Evolutionary conservation across 2,888 invertebrate species (phyloP), one percentile per base, ranked within the genome.

Genomic region (Acanthosoma haemorrhoidale): DNA sequence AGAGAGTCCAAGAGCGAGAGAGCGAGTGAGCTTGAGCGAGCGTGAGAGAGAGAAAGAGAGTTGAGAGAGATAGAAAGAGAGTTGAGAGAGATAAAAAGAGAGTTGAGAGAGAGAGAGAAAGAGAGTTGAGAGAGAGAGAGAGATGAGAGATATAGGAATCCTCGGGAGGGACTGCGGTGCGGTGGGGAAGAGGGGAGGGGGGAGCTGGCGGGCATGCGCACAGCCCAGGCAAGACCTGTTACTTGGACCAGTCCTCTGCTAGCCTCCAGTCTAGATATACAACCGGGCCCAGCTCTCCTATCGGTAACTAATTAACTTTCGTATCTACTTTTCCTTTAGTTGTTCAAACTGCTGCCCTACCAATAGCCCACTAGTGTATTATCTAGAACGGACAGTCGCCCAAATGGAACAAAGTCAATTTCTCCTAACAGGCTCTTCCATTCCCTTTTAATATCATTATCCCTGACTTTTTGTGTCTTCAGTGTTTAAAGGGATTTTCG

Each of bases 121-220:
- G n/a, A n/a, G n/a, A n/a, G 21, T 25, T n/a, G n/a, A n/a, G 36
- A 36, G 21, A 60, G 29, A 60, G 29, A 60, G 60, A 60, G 60
- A 60, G 60, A 60, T 60, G 32, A 59, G 60, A 60, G 59, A 58
- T 29, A 60, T 21, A 32, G 29, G n/a, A 43, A 51, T 51, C 51
- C 51, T 51, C 25, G 51, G 25, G n/a, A n/a, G n/a, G n/a, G n/a
- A n/a, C n/a, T n/a, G n/a, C n/a, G n/a, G n/a, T n/a, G n/a, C n/a
- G n/a, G n/a, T n/a, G n/a, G 51, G 51, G 51, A 51, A 25, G 21
- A 25, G 25, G n/a, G 25, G 1, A 4, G 5, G 25, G 51, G 51
- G 13, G 51, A 25, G 51, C 21, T 13, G 13, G 25, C 21, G 25
- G 25, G 11, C 51, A 51, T 51, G 51, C 51, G 51, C 51, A 51